phyloP scores from a whole-genome alignment of 2,113 vertebrate genomes.

The Climacteris rufus region DNA sequence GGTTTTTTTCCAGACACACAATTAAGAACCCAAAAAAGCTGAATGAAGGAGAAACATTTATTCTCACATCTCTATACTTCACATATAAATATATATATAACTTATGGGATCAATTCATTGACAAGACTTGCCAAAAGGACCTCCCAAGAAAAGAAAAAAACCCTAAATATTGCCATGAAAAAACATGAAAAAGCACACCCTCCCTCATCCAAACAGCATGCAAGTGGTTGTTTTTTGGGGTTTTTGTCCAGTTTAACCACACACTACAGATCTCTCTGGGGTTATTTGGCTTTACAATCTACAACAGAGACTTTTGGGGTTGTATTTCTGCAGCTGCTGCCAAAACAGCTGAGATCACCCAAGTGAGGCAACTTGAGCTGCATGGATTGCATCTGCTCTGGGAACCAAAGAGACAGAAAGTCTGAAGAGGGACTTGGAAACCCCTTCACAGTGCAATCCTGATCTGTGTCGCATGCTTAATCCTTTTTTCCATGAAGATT shows the following conservation, averaged over 20 bases:
- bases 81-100: accelerated
- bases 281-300: not conserved
- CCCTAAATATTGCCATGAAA: not conserved
- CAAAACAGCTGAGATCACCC: accelerated
- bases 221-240: accelerated
- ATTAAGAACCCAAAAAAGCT: not conserved
- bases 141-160: accelerated
- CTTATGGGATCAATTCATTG: not conserved
- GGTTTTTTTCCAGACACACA: not conserved
- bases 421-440: not conserved
- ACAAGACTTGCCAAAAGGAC: not conserved
- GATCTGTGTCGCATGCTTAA: not conserved
- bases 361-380: not conserved
- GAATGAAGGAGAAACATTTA: not conserved
- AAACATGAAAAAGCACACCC: accelerated
- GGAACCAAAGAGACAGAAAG: not conserved
- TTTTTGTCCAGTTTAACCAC: not conserved
- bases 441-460: not conserved
- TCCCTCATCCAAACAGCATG: not conserved
- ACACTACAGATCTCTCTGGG: not conserved
- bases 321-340: not conserved
- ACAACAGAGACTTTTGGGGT: too few species aligned
- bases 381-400: not conserved
- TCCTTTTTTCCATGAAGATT: not conserved
- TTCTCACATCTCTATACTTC: not conserved